Evolutionary conservation across 2,888 invertebrate genomes (phyloP).

Genomic region (Epirrhoe alternata): DNA sequence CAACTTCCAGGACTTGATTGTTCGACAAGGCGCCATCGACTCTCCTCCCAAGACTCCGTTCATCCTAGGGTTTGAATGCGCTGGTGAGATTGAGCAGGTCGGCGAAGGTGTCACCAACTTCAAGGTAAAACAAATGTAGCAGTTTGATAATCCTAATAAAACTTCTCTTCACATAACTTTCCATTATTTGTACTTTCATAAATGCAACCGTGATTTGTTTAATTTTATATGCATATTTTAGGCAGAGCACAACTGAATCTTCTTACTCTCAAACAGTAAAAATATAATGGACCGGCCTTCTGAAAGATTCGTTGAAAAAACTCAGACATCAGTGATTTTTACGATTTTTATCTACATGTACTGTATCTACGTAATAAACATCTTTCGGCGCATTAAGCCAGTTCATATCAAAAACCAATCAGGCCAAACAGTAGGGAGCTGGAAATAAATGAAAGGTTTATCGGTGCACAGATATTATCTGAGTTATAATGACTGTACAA

Average conservation of each 20-base stretch:
- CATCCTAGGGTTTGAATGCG: conserved; percentile 95
- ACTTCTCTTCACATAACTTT: neutral
- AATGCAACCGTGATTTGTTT: no score
- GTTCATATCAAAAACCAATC: conserved; percentile 19
- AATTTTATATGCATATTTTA: no score
- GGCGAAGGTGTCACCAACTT: conserved; percentile 92
- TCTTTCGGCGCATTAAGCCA: conserved; percentile 7
- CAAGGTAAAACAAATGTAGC: conserved; percentile 79
- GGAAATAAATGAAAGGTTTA: conserved; percentile 21
- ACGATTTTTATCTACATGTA: neutral
- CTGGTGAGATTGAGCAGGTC: conserved; percentile 92
- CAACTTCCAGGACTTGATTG: conserved; percentile 96
- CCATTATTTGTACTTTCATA: no score
- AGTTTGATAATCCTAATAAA: neutral
- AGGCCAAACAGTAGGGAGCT: conserved; percentile 16
- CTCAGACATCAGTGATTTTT: neutral
- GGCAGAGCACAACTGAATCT: no score
- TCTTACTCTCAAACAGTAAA: no score
- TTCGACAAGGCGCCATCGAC: conserved; percentile 94
- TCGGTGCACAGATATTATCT: conserved; percentile 19
- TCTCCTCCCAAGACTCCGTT: conserved; percentile 95
- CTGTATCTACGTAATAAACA: neutral
- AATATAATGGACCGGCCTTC: no score
- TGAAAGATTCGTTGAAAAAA: no score
- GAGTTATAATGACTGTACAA: conserved; percentile 16